A percentile compares a stretch with the other conserved stretches of the same genome.
These are phyloP conservation scores for Xyliphius kryptos DNA, from an alignment of 2,113 vertebrate genomes.

Conservation along the genomic window DNA sequence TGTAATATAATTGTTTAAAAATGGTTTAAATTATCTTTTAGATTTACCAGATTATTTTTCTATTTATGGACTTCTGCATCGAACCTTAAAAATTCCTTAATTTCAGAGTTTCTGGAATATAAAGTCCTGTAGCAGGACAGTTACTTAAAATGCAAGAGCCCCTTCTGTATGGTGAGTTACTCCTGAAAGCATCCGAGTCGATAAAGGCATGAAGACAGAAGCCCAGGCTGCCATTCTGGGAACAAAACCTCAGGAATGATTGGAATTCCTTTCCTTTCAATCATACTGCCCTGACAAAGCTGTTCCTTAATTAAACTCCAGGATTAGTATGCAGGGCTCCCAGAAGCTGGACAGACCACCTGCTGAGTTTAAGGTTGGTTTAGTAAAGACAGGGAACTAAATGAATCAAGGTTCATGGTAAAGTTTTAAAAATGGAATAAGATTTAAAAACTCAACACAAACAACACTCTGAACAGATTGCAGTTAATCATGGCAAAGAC, in stretches of 20 bases:
- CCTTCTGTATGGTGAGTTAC: not conserved
- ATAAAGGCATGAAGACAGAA: conserved; percentile 1
- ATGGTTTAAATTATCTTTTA: too few species aligned
- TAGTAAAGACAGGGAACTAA: conserved; percentile 21
- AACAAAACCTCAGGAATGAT: conserved; percentile 20
- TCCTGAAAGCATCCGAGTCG: not conserved
- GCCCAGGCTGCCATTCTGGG: not conserved
- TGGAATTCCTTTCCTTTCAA: conserved; percentile 20
- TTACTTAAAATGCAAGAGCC: conserved; percentile 1
- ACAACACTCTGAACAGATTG: too few species aligned
- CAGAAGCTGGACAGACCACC: conserved; percentile 18
- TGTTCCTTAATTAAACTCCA: conserved; percentile 7
- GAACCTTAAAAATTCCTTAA: not conserved
- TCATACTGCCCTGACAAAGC: conserved; percentile 12
- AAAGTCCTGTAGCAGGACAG: not conserved
- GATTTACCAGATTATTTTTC: not conserved
- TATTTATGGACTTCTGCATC: not conserved
- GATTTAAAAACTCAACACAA: not conserved
- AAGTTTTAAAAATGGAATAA: conserved; percentile 11
- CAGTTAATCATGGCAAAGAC: too few species aligned
- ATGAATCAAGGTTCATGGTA: conserved; percentile 19
- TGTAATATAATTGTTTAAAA: too few species aligned
- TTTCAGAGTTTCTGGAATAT: not conserved
- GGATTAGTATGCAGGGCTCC: conserved; percentile 26
- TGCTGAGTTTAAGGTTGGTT: conserved; percentile 15